Base-by-base conservation (phyloP, 2,113 vertebrate genomes). In the Buteo buteo region DNA sequence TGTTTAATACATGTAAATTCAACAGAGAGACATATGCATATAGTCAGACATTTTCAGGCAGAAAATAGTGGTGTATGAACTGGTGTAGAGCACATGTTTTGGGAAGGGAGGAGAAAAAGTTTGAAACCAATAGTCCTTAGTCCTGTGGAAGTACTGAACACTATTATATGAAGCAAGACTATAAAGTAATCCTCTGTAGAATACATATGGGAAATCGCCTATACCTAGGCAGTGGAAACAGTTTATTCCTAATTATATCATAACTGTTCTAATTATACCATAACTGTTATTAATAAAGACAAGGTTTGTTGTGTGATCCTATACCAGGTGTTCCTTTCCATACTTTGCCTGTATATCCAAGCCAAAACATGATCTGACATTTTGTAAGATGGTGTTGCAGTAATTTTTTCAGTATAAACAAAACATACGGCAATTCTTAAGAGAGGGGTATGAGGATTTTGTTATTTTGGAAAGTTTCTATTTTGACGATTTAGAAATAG, bases 401-500 rank as follows among this genome's bases (percentile, higher is more conserved):
- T 66, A 83, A 91, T 73, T 70, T 94, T 95, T 96, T 86, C 86
- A 97, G 82, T 95, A 95, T 71, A 71, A 66, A 90, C 93, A 97
- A 88, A 90, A 95, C 64, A 96, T 89, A 93, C 50, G 16, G 67
- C 74, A 67, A 78, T 83, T 85, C 78, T 79, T 62, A 85, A 93
- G 58, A 95, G 77, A 94, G 61, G 67, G 57, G 59, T 89, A 62
- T 69, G 36, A 50, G 29, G 36, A 96, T 89, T 95, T 87, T 95
- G 54, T 93, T 96, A 80, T 90, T 91, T 96, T 96, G 78, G 96
- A 93, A 97, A 96, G 74, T 86, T 94, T 93, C 15, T 67, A 42
- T 93, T 96, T 95, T 84, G 38, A 72, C 45, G 76, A 76, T 82
- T 95, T 92, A 95, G 86, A 97, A 97, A 97, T 88, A 93, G 82